phyloP scores from a whole-genome alignment of 2,888 invertebrate genomes.

The Rhingia rostrata region DNA sequence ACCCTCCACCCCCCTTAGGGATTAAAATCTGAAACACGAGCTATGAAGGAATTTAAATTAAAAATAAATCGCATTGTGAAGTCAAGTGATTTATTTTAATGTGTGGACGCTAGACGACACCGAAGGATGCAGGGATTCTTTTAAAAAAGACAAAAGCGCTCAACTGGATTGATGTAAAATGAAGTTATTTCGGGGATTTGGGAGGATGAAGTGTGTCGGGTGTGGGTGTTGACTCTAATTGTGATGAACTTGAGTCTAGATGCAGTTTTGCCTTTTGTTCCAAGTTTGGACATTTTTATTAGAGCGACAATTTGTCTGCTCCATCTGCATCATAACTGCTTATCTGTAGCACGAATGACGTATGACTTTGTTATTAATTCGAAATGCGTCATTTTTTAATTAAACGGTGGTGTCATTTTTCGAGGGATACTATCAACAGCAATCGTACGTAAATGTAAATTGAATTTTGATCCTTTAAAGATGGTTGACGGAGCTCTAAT shows the following conservation, averaged over 20 bases:
- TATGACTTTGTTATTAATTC: too few species aligned
- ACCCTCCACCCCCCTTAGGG: not conserved
- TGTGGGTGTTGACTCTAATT: not conserved
- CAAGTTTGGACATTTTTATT: too few species aligned
- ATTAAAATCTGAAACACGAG: conserved; percentile 30
- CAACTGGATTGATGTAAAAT: not conserved
- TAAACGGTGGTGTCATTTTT: too few species aligned
- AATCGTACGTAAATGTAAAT: too few species aligned
- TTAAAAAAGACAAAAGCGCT: not conserved
- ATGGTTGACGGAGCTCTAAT: too few species aligned
- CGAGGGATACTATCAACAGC: too few species aligned
- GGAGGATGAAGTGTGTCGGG: not conserved
- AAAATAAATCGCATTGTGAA: conserved; percentile 64
- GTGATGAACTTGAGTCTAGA: not conserved
- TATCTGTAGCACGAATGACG: too few species aligned
- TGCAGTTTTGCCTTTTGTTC: not conserved
- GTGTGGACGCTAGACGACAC: conserved; percentile 24
- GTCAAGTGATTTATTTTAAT: conserved; percentile 64
- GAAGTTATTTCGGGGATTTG: not conserved
- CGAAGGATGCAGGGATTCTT: not conserved
- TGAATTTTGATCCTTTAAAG: too few species aligned
- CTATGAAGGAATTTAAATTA: conserved; percentile 65
- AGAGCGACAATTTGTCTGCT: too few species aligned
- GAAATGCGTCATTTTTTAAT: too few species aligned
- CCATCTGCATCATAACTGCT: too few species aligned